Evolutionary conservation across 2,888 invertebrate species (phyloP).

Genomic region (Thymelicus sylvestris): DNA sequence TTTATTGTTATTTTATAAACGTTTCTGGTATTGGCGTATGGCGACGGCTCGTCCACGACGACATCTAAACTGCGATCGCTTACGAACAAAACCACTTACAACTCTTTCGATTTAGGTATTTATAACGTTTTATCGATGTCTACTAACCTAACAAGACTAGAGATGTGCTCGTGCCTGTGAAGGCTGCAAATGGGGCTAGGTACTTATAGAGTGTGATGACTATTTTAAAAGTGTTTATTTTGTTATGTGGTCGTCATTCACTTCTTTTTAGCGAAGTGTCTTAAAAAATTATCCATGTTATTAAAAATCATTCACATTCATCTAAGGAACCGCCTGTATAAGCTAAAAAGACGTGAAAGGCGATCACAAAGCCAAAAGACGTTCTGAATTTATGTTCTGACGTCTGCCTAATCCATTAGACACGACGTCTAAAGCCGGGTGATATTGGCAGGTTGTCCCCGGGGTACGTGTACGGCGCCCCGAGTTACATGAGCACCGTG

Average conservation of each 20-base stretch:
- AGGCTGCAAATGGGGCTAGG: conserved; percentile 79
- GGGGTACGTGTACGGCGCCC: conserved; percentile 90
- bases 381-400: too few species aligned
- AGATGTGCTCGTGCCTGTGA: conserved; percentile 68
- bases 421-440: conserved; percentile 17
- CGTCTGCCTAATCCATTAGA: background rate
- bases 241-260: conserved; percentile 59
- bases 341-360: conserved; percentile 50
- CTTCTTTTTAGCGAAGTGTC: conserved; percentile 27
- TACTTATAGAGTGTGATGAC: conserved; percentile 66
- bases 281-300: too few species aligned
- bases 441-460: conserved; percentile 75
- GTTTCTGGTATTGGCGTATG: conserved; percentile 76
- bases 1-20: conserved; percentile 58
- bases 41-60: conserved; percentile 65
- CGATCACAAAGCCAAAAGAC: conserved; percentile 51
- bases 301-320: background rate
- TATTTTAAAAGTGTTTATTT: conserved; percentile 62
- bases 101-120: conserved; percentile 37
- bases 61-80: conserved; percentile 61
- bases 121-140: conserved; percentile 78
- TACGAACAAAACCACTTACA: conserved; percentile 52
- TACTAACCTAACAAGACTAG: conserved; percentile 80
- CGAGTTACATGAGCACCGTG: conserved; percentile 91
- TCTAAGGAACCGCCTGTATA: background rate